Evolutionary conservation across 2,888 invertebrate genomes (phyloP).

Genomic region (Synergus laeviventris): DNA sequence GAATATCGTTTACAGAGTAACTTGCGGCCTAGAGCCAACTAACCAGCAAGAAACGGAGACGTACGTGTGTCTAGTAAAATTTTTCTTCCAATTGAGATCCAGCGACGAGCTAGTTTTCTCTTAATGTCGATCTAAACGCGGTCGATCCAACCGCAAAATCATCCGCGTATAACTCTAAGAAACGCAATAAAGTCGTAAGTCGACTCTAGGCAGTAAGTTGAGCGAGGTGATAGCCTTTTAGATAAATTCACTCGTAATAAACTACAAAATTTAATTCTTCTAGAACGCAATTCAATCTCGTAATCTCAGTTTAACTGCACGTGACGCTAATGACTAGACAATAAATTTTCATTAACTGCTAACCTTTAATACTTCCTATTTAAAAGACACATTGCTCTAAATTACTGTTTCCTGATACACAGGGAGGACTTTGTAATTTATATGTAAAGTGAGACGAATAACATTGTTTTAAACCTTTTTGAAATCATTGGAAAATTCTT

Average conservation of each 20-base stretch:
- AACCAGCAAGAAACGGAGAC: slow-evolving; percentile 32
- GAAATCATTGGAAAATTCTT: too few relatives aligned
- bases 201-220: slow-evolving; percentile 38
- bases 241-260: slow-evolving; percentile 14
- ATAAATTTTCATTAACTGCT: slow-evolving; percentile 18
- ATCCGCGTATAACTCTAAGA: slow-evolving; percentile 25
- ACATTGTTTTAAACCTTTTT: too few relatives aligned
- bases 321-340: slow-evolving; percentile 13
- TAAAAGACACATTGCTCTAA: not conserved
- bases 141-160: slow-evolving; percentile 49
- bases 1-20: slow-evolving; percentile 25
- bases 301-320: slow-evolving; percentile 13
- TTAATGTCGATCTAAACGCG: slow-evolving; percentile 51
- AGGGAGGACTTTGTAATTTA: not conserved
- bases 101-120: slow-evolving; percentile 49
- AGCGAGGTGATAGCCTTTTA: slow-evolving; percentile 13
- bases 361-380: not conserved
- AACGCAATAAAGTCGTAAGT: slow-evolving; percentile 46
- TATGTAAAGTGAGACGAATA: not conserved
- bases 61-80: slow-evolving; percentile 51
- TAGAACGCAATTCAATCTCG: not conserved
- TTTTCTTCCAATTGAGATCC: slow-evolving; percentile 44
- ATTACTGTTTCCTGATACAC: not conserved
- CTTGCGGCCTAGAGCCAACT: slow-evolving; percentile 1
- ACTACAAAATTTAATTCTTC: slow-evolving; percentile 31